Evolutionary conservation across 2,888 invertebrate species (phyloP).

Genomic region (Dicranocentrus wangi): DNA sequence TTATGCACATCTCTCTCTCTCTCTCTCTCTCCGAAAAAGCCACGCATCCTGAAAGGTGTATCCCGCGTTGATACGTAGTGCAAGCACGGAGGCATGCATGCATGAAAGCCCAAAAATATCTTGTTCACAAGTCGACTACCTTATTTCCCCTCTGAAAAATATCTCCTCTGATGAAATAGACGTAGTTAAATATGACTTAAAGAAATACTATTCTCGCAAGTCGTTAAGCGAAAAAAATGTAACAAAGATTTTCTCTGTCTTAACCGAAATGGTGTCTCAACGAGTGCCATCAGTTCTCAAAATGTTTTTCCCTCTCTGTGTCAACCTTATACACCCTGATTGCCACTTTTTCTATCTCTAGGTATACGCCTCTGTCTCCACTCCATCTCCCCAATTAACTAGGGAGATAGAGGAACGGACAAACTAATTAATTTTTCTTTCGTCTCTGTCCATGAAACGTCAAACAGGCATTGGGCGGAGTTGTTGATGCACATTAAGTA

Average conservation of each 20-base stretch:
- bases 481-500: conserved; percentile 26
- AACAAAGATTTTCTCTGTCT: conserved; percentile 29
- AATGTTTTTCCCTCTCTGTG: conserved; percentile 21
- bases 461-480: conserved; percentile 50
- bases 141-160: not conserved
- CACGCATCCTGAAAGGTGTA: conserved; percentile 15
- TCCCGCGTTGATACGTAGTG: not conserved
- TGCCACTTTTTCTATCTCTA: not conserved
- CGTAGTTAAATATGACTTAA: not conserved
- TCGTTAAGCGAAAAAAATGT: conserved; percentile 4
- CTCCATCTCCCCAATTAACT: conserved; percentile 49
- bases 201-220: not conserved
- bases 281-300: conserved; percentile 25
- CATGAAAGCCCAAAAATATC: conserved; percentile 35
- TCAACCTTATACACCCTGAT: conserved; percentile 16
- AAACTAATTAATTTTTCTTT: conserved; percentile 64
- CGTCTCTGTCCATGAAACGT: conserved; percentile 66
- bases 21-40: not conserved
- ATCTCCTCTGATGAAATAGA: conserved; percentile 15
- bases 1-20: not conserved
- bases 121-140: conserved; percentile 12
- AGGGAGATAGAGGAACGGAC: conserved; percentile 34
- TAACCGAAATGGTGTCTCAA: not conserved
- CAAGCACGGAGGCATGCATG: conserved; percentile 16
- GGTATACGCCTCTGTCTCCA: conserved; percentile 16